These are phyloP conservation scores for Labeo rohita DNA, from an alignment of 2,113 vertebrate species.

Conservation along the genomic window DNA sequence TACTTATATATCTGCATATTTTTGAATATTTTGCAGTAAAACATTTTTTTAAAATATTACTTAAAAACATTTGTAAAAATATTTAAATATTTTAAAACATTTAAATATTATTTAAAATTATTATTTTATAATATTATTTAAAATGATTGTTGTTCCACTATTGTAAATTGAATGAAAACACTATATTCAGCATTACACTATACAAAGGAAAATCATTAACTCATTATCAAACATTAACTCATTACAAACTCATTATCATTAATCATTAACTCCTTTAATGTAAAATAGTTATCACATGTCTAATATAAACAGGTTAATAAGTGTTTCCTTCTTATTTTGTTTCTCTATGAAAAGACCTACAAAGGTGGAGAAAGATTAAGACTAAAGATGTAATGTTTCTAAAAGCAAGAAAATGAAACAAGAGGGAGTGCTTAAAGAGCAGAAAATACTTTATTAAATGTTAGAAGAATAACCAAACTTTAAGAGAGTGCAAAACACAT, in stretches of 20 bases:
- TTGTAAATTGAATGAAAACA: too few relatives aligned
- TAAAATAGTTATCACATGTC: background rate
- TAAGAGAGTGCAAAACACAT: background rate
- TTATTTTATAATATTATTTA: too few relatives aligned
- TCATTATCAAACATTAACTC: background rate
- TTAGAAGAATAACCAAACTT: background rate
- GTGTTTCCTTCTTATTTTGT: background rate
- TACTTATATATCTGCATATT: background rate
- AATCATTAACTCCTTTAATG: background rate
- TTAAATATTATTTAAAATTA: too few relatives aligned
- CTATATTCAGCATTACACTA: background rate
- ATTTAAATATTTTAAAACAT: too few relatives aligned
- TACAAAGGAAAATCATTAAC: background rate
- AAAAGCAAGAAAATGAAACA: conserved; percentile 31
- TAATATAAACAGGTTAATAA: background rate
- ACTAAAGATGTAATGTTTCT: background rate
- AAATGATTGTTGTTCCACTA: too few relatives aligned
- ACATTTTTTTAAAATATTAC: too few relatives aligned
- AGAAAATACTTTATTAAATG: background rate
- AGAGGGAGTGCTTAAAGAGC: conserved; percentile 38
- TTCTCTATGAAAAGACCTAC: background rate
- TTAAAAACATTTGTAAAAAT: too few relatives aligned
- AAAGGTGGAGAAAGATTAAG: background rate
- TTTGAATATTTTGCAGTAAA: too few relatives aligned
- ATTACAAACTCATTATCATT: background rate